A percentile compares a stretch with the other conserved stretches of the same genome.
These are phyloP conservation scores for Cochlearius cochlearius DNA, from an alignment of 2,113 vertebrate species.

Conservation along the genomic window DNA sequence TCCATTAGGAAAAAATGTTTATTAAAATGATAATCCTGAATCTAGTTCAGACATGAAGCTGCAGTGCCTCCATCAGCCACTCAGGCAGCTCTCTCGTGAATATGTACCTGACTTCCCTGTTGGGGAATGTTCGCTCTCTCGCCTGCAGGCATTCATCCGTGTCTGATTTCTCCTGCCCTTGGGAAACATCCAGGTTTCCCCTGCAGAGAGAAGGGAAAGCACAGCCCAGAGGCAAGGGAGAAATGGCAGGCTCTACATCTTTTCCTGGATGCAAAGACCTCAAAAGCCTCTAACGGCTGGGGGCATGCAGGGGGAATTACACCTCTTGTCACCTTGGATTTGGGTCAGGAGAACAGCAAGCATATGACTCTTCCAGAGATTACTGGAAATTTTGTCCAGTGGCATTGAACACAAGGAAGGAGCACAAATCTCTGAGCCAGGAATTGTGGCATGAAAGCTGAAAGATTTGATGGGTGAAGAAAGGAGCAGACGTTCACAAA, in stretches of 20 bases:
- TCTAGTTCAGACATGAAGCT: background rate
- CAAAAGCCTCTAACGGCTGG: background rate
- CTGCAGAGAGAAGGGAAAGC: background rate
- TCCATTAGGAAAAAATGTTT: background rate
- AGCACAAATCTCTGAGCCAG: background rate
- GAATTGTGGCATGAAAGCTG: background rate
- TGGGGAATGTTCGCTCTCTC: background rate
- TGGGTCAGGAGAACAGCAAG: background rate
- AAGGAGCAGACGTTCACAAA: background rate
- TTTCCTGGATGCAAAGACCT: background rate
- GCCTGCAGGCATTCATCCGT: background rate
- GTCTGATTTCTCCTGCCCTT: background rate
- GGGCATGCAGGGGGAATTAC: background rate
- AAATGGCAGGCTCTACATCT: background rate
- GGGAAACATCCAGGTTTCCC: background rate
- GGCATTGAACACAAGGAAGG: background rate
- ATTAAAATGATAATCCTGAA: background rate
- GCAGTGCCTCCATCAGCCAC: background rate
- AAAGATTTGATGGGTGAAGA: background rate
- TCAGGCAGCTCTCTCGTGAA: background rate
- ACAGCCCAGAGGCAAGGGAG: background rate
- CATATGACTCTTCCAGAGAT: background rate
- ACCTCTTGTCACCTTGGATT: background rate
- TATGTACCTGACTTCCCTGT: background rate
- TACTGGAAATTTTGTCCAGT: background rate